Evolutionary conservation across 35 echinoderm and acorn worm species (phyloP), one percentile per base, ranked within the genome.

Genomic region (Amphiura filiformis): DNA sequence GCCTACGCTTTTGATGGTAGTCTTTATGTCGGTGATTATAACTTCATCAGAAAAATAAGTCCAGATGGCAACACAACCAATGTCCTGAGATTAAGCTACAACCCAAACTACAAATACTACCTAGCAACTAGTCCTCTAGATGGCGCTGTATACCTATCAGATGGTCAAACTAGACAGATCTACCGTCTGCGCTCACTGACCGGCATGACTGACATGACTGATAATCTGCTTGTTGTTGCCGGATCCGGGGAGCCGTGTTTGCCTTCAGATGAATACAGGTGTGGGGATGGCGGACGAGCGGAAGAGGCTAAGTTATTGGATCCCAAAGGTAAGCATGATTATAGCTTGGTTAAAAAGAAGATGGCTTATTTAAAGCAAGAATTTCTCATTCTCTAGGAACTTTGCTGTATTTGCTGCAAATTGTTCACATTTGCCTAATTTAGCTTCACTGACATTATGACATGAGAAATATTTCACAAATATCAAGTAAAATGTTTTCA

Each of bases 81-180:
- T 81, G 36, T 99, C 40, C 42, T 99, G 17, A 87, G 88, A 83
- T 57, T 99, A 32, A 91, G 89, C 20, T 88, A 95, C 31, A 83
- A 79, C 31, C 96, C 96, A 23, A 90, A 86, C 15, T 90, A 93
- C 86, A 99, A 99, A 84, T 99, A 94, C 75, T 94, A 99, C 84
- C 49, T 99, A 32, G 96, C 96, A 11, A 85, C 92, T 7, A 95
- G 86, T 47, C 89, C 89, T 17, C 47, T 93, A 22, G 81, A 92
- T 30, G 93, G 93, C 28, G 81, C 78, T 17, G 89, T 99, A 15
- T 99, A 93, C 88, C 64, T 99, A 40, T 94, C 96, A n/a, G 93
- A 93, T 40, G 83, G 84, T 41, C 96, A 99, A 78, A 92, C 76
- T 32, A 88, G 88, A 75, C 86, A 88, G 34, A 92, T 99, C 65